Percentiles rank a stretch among this genome's conserved stretches.
These are phyloP conservation scores for Seira ritae DNA, from an alignment of 2,888 invertebrate genomes.

Conservation along the genomic window DNA sequence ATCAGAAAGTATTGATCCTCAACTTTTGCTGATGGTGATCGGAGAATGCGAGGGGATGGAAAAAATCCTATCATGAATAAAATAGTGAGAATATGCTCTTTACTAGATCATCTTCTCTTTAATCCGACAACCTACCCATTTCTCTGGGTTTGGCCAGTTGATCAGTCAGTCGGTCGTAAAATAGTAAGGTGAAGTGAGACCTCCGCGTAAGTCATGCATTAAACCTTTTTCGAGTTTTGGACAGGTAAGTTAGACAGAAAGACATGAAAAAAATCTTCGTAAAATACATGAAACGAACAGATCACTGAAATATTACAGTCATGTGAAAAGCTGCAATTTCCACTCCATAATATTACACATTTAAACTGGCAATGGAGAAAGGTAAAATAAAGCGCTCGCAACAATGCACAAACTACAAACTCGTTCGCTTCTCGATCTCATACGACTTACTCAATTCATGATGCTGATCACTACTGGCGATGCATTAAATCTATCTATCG, in stretches of 20 bases:
- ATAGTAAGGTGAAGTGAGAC: conserved; percentile 54
- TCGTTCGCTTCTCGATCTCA: too few species aligned
- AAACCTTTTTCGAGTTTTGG: conserved; percentile 28
- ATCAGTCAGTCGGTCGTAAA: conserved; percentile 46
- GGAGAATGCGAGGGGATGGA: too few species aligned
- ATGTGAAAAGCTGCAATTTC: conserved; percentile 1
- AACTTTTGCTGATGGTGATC: too few species aligned
- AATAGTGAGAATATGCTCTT: conserved; percentile 51
- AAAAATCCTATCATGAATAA: background rate
- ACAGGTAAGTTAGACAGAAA: conserved; percentile 17
- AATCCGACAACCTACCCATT: conserved; percentile 59
- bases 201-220: conserved; percentile 65
- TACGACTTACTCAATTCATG: too few species aligned
- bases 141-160: conserved; percentile 49
- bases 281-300: background rate
- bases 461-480: too few species aligned
- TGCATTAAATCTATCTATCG: too few species aligned
- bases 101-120: conserved; percentile 44
- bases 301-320: background rate
- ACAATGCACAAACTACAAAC: too few species aligned
- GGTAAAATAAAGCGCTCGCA: background rate
- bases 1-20: too few species aligned
- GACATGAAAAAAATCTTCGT: background rate
- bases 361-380: background rate
- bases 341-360: background rate